These are phyloP conservation scores for Chrysocyon brachyurus DNA, from an alignment of 2,797 vertebrate species.

Conservation along the genomic window DNA sequence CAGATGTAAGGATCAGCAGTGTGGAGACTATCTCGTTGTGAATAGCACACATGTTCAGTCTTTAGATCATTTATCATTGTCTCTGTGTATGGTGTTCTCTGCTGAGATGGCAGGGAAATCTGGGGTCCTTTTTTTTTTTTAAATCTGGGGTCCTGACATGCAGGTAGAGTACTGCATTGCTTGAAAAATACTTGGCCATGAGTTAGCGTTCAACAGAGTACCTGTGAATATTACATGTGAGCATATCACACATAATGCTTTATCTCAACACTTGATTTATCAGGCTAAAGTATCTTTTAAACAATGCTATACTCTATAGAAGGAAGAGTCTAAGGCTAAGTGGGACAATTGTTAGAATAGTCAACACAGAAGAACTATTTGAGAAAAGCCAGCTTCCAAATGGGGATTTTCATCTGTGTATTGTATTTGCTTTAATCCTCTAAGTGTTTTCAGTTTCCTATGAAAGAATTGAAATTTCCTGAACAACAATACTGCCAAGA, in stretches of 20 bases:
- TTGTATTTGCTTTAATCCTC: conserved; percentile 62
- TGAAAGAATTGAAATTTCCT: conserved; percentile 60
- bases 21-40: not conserved
- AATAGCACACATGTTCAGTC: not conserved
- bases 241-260: not conserved
- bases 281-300: conserved; percentile 39
- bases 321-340: conserved; percentile 2
- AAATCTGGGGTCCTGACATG: not conserved
- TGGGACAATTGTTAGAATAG: not conserved
- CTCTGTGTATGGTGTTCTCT: not conserved
- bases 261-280: conserved; percentile 52
- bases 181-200: not conserved
- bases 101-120: not conserved
- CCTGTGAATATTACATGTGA: not conserved
- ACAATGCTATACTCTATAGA: not conserved
- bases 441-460: conserved; percentile 72
- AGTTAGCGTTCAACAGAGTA: not conserved
- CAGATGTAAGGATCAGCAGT: not conserved
- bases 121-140: too few relatives aligned
- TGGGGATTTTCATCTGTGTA: conserved; percentile 53
- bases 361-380: not conserved
- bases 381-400: conserved; percentile 67
- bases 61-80: not conserved
- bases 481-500: conserved; percentile 56
- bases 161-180: not conserved